Percentiles rank a stretch among this genome's conserved stretches.
Evolutionary conservation across 2,797 vertebrate genomes (phyloP).

Genomic region (Rhinichthys osculus): DNA sequence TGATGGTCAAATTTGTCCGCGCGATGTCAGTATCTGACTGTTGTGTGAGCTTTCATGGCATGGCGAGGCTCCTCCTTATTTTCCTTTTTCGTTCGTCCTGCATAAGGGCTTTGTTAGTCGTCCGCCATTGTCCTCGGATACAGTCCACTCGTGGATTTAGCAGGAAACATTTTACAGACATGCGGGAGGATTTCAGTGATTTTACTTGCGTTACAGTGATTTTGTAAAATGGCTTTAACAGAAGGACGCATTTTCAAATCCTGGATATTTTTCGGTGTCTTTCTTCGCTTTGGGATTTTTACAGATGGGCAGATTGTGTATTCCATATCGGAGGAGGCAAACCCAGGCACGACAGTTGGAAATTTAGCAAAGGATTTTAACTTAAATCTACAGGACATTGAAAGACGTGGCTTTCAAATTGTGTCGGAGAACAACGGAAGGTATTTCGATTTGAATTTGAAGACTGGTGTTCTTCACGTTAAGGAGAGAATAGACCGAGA

Average conservation of each 20-base stretch:
- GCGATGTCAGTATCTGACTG: slow-evolving; percentile 42
- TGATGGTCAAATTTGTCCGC: slow-evolving; percentile 5
- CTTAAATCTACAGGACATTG: slow-evolving; percentile 82
- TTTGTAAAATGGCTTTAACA: slow-evolving; percentile 35
- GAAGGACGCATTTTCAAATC: not conserved
- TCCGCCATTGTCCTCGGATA: slow-evolving; percentile 19
- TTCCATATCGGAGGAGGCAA: slow-evolving; percentile 85
- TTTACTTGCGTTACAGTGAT: not conserved
- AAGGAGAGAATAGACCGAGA: slow-evolving; percentile 77
- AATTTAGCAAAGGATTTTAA: slow-evolving; percentile 85
- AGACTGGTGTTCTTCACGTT: slow-evolving; percentile 74
- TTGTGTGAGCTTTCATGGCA: not conserved
- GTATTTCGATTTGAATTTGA: slow-evolving; percentile 74
- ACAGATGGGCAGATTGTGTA: slow-evolving; percentile 79
- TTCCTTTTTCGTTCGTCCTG: not conserved
- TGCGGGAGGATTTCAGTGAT: not conserved
- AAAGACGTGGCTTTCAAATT: slow-evolving; percentile 80
- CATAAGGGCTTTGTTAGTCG: slow-evolving; percentile 42
- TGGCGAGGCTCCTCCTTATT: slow-evolving; percentile 20
- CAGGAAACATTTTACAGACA: not conserved
- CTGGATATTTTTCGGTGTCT: slow-evolving; percentile 20
- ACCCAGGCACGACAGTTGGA: slow-evolving; percentile 82
- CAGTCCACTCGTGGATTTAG: not conserved
- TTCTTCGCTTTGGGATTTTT: slow-evolving; percentile 59
- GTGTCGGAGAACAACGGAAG: slow-evolving; percentile 79